Evolutionary conservation across 2,113 vertebrate genomes (phyloP), one percentile per base, ranked within the genome.

Genomic region (Phycodurus eques): DNA sequence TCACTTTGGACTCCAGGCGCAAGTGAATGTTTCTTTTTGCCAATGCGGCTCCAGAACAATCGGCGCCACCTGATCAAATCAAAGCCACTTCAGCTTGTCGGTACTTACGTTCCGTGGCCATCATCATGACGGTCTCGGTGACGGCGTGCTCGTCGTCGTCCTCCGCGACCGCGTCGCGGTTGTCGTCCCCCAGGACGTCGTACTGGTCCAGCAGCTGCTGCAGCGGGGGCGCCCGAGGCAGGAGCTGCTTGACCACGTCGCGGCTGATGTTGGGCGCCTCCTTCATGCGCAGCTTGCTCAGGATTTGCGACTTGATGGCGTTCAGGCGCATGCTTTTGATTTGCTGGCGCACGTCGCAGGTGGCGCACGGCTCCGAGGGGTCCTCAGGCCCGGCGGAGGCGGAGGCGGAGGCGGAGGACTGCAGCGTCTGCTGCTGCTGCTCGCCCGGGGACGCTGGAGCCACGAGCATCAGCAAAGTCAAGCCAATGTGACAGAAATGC

Each of bases 171-270:
- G 89, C 92, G 69, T 96, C 94, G 70, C 92, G 95, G 87, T 94
- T 96, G 91, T 97, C 96, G 43, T 99, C 96, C 54, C 95, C 93
- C 88, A 99, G 94, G 64, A 99, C 93, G n/a, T 98, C 97, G 82
- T 99, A 99, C 89, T 98, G 96, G 92, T 99, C 97, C 75, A 99
- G 96, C 31, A 99, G 92, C 88, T 98, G 95, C 92, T 96, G 96
- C 64, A 99, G 92, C 35, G 96, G 97, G 76, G 97, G 98, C 86
- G 97, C 97, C 88, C 94, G 95, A 84, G 98, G 97, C 87, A 98
- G 89, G 70, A 99, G 95, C 92, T 97, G 96, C 79, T 95, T 94
- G 83, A 99, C 95, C 77, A 94, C 90, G 77, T 99, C 97, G 79
- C 96, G 94, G 93, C 96, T 99, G 87, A 99, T 98, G 74, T 98